Base-by-base conservation (phyloP, 2,888 invertebrate species). In the Galerucella pusilla region DNA sequence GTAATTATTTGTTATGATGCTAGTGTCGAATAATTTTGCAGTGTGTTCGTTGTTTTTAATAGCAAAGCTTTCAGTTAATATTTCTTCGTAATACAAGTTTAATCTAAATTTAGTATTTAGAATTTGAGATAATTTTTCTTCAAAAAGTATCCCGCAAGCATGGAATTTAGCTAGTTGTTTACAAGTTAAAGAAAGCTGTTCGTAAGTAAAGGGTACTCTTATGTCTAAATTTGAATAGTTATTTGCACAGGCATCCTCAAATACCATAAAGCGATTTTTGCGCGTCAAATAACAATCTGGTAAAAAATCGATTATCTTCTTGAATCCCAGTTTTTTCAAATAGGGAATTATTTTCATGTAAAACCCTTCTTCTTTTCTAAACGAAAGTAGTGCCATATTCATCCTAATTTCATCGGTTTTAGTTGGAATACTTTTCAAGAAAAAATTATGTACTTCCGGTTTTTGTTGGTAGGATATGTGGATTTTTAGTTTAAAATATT, bases 331-430 rank as follows among this genome's bases (percentile, higher is more conserved):
- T 77, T 54, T 83, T 78, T 0, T 89, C 88, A 77, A 45, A 65
- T 71, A 46, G 0, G 89, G 79, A 7, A 90, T 80, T 67, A 88
- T 81, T 9, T 67, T 75, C 59, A 84, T 82, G 77, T 89, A 91
- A 45, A 90, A 87, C 0, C 82, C 81, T 45, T 78, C 74, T 75
- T 84, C 84, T 73, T 83, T 83, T 69, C 77, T 79, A 71, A 83
- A 83, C 2, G 78, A 68, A 9, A 42, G 2, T n/a, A 3, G 16
- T 16, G 71, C 80, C 63, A 79, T 78, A 25, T 14, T 35, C 61
- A 71, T 77, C 28, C 78, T 66, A 6, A 81, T 73, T 28, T 81
- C 73, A 9, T 81, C 77, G 45, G 68, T 76, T n/a, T 75, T 75
- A 52, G 74, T 75, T 0, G 83, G 83, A 25, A 79, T 71, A 10